These are phyloP conservation scores for Poeciliopsis prolifica DNA, from an alignment of 2,113 vertebrate genomes.

Conservation along the genomic window DNA sequence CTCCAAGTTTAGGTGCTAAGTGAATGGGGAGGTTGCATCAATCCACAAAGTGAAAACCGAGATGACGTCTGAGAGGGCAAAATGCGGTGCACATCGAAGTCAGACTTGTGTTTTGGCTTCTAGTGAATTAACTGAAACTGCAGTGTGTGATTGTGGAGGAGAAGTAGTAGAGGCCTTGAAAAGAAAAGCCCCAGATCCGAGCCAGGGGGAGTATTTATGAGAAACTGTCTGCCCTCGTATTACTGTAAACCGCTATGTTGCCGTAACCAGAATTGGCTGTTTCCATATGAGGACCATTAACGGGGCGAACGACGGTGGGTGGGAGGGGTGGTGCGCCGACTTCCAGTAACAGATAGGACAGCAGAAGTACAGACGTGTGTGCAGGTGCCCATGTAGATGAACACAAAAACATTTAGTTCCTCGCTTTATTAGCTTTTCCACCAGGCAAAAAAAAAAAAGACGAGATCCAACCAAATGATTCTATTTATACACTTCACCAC, in stretches of 20 bases:
- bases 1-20: conserved; percentile 29
- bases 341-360: conserved; percentile 62
- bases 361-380: conserved; percentile 22
- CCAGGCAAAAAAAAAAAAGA: conserved; percentile 15
- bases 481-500: neutral
- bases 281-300: conserved; percentile 73
- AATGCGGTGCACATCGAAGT: conserved; percentile 23
- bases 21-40: conserved; percentile 23
- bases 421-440: conserved; percentile 18
- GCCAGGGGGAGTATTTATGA: conserved; percentile 62
- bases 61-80: conserved; percentile 7
- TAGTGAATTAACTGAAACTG: conserved; percentile 37
- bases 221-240: conserved; percentile 62
- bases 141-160: conserved; percentile 28
- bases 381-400: conserved; percentile 14
- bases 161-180: conserved; percentile 38
- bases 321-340: conserved; percentile 1
- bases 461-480: neutral
- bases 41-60: conserved; percentile 32
- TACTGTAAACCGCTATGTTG: conserved; percentile 73
- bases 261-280: conserved; percentile 59
- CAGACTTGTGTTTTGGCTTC: conserved; percentile 16
- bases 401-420: neutral
- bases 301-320: conserved; percentile 9
- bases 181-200: conserved; percentile 44